Base-by-base conservation (phyloP, 2,797 vertebrate species). In the Babyrousa celebensis region DNA sequence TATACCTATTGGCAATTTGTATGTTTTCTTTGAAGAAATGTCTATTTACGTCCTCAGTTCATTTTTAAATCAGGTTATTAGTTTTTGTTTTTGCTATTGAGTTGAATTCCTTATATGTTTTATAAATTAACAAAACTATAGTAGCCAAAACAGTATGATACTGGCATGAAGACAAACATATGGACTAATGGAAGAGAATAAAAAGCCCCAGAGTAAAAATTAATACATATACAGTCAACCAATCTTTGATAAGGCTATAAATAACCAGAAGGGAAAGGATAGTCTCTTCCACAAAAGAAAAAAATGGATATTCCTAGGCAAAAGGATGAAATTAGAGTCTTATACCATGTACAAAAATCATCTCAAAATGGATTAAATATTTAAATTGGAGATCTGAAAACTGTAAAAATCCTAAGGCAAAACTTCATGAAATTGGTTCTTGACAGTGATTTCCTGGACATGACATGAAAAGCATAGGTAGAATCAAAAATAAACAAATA, bases 401-500 rank as follows among this genome's bases (percentile, higher is more conserved):
- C 27, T 80, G 0, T 80, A 70, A 79, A 43, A 16, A 12, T 58
- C 9, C 36, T 63, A 60, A 68, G 32, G 52, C 16, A 58, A 90
- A 80, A 2, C 77, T 70, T 80, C 36, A 43, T 70, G 54, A 79
- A 18, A 68, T 21, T 43, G 5, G 1, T 70, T 70, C 52, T 70
- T 90, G 63, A 32, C 88, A 89, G 23, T 58, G 25, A 68, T 89
- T 79, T 89, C 17, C 58, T 68, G 52, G 21, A 17, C 43, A 17
- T 60, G 27, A 48, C 27, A 80, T 90, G 8, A 78, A 58, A 68
- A 89, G 74, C 16, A 78, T 5, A 56, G n/a, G 25, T 8, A 67
- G 78, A 78, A 68, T 12, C 52, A 58, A 89, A 89, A 89, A 58
- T 79, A 78, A 36, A 77, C n/a, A 68, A 89, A 25, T 58, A 12